Percentiles rank a stretch among this genome's conserved stretches.
These are phyloP conservation scores for Aramus guarauna DNA, from an alignment of 2,113 vertebrate genomes.

Conservation along the genomic window DNA sequence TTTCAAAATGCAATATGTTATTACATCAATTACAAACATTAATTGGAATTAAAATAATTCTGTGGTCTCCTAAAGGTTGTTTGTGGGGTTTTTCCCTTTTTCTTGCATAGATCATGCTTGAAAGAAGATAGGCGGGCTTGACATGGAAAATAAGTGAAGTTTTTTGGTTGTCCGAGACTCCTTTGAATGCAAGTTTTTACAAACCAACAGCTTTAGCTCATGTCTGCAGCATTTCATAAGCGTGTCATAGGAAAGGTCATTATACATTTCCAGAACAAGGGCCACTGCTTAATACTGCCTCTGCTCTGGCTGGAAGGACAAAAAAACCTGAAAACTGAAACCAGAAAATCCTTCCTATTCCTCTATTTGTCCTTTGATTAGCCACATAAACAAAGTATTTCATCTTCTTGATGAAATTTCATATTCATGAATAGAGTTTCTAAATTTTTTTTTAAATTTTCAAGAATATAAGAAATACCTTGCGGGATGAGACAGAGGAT, in stretches of 20 bases:
- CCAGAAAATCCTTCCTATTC: background rate
- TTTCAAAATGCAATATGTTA: background rate
- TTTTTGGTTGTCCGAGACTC: background rate
- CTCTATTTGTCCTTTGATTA: background rate
- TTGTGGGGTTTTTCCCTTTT: background rate
- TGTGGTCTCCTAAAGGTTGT: background rate
- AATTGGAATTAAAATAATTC: background rate
- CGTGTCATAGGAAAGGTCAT: background rate
- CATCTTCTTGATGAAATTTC: background rate
- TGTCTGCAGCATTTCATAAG: background rate
- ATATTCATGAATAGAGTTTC: background rate
- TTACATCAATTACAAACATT: background rate
- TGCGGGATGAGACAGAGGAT: background rate
- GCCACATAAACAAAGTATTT: background rate
- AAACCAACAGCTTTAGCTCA: background rate
- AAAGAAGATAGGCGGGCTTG: background rate
- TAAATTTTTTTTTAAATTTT: background rate
- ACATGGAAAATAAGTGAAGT: background rate
- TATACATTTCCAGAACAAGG: background rate
- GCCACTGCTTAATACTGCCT: background rate
- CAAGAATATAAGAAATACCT: background rate
- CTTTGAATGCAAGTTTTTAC: background rate
- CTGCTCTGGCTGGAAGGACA: background rate
- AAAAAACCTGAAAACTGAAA: background rate
- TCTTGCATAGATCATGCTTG: background rate